Base-by-base conservation (phyloP, 2,113 vertebrate genomes). In the Hemiscyllium ocellatum region DNA sequence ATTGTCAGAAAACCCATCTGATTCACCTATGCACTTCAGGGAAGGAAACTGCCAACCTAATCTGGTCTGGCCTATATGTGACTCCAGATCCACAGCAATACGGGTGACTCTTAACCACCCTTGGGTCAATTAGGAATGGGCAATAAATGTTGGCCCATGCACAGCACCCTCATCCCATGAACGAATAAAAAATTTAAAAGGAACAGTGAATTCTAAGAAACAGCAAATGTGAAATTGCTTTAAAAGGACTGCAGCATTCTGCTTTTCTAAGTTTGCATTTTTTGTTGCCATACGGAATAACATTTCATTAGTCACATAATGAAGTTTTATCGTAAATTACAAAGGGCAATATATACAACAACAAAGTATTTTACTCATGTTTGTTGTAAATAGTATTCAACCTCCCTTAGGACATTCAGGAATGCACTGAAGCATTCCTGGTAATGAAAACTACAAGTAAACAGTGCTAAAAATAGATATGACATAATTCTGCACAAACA, bases 381-480 rank as follows among this genome's bases (percentile, higher is more conserved):
- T 26, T 89, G 50, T 6, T 90, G 52, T 33, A 90, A 91, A 22
- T 66, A 66, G 65, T 4, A 91, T 91, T 33, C 56, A 90, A 13
- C 52, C 66, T 37, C 66, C 19, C 4, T 91, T 66, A 87, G 61
- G 89, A 91, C 17, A 91, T 29, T 33, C 26, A 2, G 29, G 61
- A 91, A 66, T 29, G 61, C 33, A 91, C 56, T 66, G 8, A 22
- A 61, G 89, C 61, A 91, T 66, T 91, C 89, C n/a, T 91, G 89
- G 80, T 83, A 83, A 66, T 91, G 89, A 91, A 66, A 91, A 91
- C 87, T 33, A 29, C 1, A 19, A 83, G 85, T 52, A 91, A 91
- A 91, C 29, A 91, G 19, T 66, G 56, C 89, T 91, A n/a, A 91
- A 91, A 91, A 66, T 91, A 91, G 89, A 13, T 15, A 91, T 91